These are phyloP conservation scores for Pecten maximus DNA, from an alignment of 2,888 invertebrate species.

Conservation along the genomic window DNA sequence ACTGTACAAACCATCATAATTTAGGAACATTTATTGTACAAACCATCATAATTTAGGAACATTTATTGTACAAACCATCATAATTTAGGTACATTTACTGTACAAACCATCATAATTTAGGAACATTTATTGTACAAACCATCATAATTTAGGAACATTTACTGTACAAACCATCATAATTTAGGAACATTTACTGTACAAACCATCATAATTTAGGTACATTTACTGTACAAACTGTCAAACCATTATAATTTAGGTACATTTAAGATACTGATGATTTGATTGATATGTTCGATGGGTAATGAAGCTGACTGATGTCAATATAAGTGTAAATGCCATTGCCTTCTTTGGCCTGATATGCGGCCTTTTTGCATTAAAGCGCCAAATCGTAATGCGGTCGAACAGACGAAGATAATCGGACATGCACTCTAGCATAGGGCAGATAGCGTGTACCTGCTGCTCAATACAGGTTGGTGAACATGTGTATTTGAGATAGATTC, in stretches of 20 bases:
- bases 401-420: neutral
- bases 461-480: conserved; percentile 23
- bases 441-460: conserved; percentile 22
- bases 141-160: too few species aligned
- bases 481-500: neutral
- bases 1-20: too few species aligned
- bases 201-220: neutral
- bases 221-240: neutral
- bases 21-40: too few species aligned
- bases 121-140: too few species aligned
- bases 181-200: neutral
- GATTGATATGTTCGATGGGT: neutral
- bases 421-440: neutral
- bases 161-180: too few species aligned
- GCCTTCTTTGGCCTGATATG: neutral
- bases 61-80: too few species aligned
- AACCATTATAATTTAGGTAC: neutral
- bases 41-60: too few species aligned
- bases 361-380: neutral
- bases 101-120: too few species aligned
- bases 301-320: neutral
- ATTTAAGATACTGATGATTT: neutral
- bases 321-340: neutral
- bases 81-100: too few species aligned
- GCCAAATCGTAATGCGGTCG: neutral